phyloP scores from a whole-genome alignment of 2,797 vertebrate species.

The Acanthurus tractus region DNA sequence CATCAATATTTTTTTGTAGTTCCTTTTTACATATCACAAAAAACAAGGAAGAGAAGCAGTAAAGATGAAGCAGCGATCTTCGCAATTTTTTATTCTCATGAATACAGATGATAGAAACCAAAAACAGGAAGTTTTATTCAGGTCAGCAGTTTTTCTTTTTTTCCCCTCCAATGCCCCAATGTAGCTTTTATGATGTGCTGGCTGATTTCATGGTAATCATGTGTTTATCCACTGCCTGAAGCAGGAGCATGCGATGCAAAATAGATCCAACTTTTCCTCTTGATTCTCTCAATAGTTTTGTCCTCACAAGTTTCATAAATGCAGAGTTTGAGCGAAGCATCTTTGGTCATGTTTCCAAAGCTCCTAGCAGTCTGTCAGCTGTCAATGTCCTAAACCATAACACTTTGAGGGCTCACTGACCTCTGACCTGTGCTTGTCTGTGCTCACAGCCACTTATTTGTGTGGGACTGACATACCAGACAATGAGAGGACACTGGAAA shows the following conservation, averaged over 20 bases:
- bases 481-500: constrained; percentile 20
- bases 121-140: constrained; percentile 27
- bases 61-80: neutral
- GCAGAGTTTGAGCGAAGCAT: neutral
- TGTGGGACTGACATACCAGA: neutral
- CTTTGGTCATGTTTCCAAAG: constrained; percentile 9
- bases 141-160: constrained; percentile 10
- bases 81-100: neutral
- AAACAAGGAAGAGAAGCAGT: neutral
- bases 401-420: constrained; percentile 26
- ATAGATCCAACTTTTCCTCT: neutral
- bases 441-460: constrained; percentile 16
- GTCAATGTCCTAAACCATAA: constrained; percentile 3
- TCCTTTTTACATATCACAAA: neutral
- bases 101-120: constrained; percentile 2
- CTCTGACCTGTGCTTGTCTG: constrained; percentile 37
- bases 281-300: constrained; percentile 26
- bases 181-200: constrained; percentile 11
- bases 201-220: constrained; percentile 38
- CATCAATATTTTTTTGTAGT: neutral
- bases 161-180: constrained; percentile 5
- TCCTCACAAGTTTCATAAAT: constrained; percentile 22
- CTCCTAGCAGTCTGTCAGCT: constrained; percentile 12
- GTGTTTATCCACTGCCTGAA: constrained; percentile 20
- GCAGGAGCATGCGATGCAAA: constrained; percentile 1